These are phyloP conservation scores for Rousettus leschenaultii DNA, from an alignment of 2,113 vertebrate genomes.

Conservation along the genomic window DNA sequence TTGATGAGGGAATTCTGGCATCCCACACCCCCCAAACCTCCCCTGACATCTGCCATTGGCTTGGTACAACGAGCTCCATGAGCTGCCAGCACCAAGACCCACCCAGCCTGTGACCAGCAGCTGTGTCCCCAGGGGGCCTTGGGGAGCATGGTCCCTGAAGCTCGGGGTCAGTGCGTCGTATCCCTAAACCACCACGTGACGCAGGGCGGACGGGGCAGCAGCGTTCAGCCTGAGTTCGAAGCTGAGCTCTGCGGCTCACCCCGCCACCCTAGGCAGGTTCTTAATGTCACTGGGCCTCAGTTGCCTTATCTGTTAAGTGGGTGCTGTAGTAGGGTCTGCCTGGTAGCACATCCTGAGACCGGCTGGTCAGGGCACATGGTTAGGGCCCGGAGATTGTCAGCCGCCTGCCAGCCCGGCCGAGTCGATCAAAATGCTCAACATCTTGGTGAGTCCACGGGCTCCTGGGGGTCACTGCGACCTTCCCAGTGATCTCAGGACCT, in stretches of 20 bases:
- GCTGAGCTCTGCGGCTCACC: not conserved
- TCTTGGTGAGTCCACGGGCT: not conserved
- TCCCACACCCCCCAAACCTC: not conserved
- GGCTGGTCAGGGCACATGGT: accelerated
- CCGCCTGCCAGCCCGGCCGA: not conserved
- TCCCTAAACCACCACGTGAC: accelerated
- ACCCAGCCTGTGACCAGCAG: not conserved
- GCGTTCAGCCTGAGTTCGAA: accelerated
- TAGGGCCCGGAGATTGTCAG: not conserved
- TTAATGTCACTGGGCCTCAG: not conserved
- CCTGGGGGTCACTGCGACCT: not conserved
- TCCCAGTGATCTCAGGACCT: not conserved
- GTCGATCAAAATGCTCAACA: not conserved
- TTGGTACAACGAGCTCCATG: not conserved
- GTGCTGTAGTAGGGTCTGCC: accelerated
- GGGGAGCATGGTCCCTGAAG: accelerated
- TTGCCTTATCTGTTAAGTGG: not conserved
- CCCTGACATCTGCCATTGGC: not conserved
- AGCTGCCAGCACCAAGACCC: not conserved
- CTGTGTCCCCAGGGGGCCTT: not conserved
- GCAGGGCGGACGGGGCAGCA: not conserved
- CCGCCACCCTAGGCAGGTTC: not conserved
- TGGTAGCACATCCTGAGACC: not conserved
- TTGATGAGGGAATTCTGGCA: not conserved
- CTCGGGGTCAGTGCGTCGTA: accelerated